phyloP scores from a whole-genome alignment of 23 tunicate species.

The Ascidia mentula region DNA sequence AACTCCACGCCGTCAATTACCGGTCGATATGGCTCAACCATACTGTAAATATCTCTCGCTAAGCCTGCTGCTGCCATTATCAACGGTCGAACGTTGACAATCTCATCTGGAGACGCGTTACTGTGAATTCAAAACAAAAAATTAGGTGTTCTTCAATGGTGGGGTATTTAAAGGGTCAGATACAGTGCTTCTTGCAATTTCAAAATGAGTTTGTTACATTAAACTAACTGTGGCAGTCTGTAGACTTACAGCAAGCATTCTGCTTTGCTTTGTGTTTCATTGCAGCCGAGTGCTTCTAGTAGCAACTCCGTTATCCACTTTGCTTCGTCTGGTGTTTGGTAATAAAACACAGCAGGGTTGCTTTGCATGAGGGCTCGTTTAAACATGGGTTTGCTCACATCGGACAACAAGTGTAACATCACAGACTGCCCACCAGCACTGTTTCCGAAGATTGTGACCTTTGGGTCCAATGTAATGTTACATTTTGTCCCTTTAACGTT shows the following conservation, averaged over 20 bases:
- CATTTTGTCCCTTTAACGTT: no score
- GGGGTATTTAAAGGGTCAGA: no score
- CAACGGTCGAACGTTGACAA: slow-evolving; percentile 12
- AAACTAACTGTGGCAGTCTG: no score
- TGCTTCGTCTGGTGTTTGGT: slow-evolving; percentile 35
- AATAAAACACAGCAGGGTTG: slow-evolving; percentile 51
- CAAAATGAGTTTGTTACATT: no score
- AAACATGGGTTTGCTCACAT: slow-evolving; percentile 37
- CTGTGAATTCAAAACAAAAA: no score
- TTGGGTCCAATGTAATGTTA: background rate
- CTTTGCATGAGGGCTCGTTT: slow-evolving; percentile 58
- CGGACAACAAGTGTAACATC: slow-evolving; percentile 55
- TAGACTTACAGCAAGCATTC: slow-evolving; percentile 53
- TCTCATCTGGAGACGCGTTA: background rate
- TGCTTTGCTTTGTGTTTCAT: background rate
- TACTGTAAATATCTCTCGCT: background rate
- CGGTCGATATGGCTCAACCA: slow-evolving; percentile 50
- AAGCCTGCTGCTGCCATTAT: background rate
- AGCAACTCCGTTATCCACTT: slow-evolving; percentile 23
- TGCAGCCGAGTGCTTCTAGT: slow-evolving; percentile 18
- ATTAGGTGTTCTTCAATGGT: no score
- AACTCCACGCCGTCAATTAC: slow-evolving; percentile 45
- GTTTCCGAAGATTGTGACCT: slow-evolving; percentile 78
- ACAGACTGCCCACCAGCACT: slow-evolving; percentile 73
- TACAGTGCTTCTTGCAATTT: no score